Evolutionary conservation across 2,797 vertebrate genomes (phyloP), one percentile per base, ranked within the genome.

Genomic region (Manis pentadactyla): DNA sequence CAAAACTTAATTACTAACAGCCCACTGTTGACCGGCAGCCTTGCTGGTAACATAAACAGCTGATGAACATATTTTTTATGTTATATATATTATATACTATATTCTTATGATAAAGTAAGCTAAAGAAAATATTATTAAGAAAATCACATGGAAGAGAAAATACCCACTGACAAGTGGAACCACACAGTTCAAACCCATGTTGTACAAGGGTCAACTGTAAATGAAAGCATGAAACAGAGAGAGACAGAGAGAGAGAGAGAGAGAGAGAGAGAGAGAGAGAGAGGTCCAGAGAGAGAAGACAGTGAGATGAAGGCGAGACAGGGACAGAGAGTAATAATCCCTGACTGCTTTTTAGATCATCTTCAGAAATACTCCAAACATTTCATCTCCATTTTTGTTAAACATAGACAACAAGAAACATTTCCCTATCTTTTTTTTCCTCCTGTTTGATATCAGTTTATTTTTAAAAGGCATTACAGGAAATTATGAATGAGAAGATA

Each of bases 401-500:
- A 77, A 82, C 15, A 69, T 2, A 42, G 7, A 84, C 34, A 78
- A 88, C 10, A 93, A 92, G 83, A 97, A 94, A 90, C 5, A 71
- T 19, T n/a, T 86, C 61, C 81, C 63, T 4, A 0, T 46, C 81
- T 64, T 34, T 21, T 42, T 29, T 39, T 2, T 31, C 1, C n/a
- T 55, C 25, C 55, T 79, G 90, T 64, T 13, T 96, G 66, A 83
- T 97, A 94, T 97, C 96, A 94, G 77, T 95, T 98, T 98, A 95
- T 93, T 92, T 91, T 10, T 95, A 94, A 97, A 95, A 82, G 71
- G 42, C 92, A 73, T 96, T 97, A 13, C 84, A 95, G 94, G 94
- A 98, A 98, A 97, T 98, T 96, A 97, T 98, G 98, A 98, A 98
- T 97, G 95, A 98, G 98, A 98, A 97, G 97, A 98, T 96, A 96